These are phyloP conservation scores for Hypomecis punctinalis DNA, from an alignment of 2,888 invertebrate genomes.

Conservation along the genomic window DNA sequence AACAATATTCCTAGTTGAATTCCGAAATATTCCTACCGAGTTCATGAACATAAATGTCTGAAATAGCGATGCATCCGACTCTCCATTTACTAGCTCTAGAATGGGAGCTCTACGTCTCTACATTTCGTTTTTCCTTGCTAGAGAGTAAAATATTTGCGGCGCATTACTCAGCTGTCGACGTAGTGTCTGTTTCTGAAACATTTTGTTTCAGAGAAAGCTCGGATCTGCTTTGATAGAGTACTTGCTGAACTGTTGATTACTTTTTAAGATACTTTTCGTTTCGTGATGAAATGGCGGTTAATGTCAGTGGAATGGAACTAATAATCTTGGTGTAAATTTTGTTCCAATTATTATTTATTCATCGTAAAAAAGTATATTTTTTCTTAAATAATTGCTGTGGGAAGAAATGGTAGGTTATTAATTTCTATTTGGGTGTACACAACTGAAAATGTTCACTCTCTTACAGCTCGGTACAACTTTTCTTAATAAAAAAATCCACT, in stretches of 20 bases:
- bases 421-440: too few species aligned
- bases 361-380: too few species aligned
- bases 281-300: too few species aligned
- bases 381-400: too few species aligned
- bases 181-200: conserved; percentile 10
- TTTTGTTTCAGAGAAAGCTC: conserved; percentile 4
- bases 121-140: conserved; percentile 13
- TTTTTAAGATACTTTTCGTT: neutral
- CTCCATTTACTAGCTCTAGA: conserved; percentile 10
- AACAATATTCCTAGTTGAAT: too few species aligned
- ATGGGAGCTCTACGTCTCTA: conserved; percentile 3
- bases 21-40: neutral
- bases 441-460: too few species aligned
- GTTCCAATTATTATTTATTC: too few species aligned
- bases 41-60: neutral
- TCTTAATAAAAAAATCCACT: too few species aligned
- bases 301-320: too few species aligned
- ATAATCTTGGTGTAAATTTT: too few species aligned
- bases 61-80: conserved; percentile 10
- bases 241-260: conserved; percentile 12
- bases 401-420: too few species aligned
- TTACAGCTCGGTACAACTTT: too few species aligned
- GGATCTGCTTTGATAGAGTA: conserved; percentile 12
- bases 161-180: conserved; percentile 22
- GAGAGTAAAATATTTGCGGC: conserved; percentile 20